phyloP scores from a whole-genome alignment of 2,113 vertebrate genomes.

The Leuciscus idus region DNA sequence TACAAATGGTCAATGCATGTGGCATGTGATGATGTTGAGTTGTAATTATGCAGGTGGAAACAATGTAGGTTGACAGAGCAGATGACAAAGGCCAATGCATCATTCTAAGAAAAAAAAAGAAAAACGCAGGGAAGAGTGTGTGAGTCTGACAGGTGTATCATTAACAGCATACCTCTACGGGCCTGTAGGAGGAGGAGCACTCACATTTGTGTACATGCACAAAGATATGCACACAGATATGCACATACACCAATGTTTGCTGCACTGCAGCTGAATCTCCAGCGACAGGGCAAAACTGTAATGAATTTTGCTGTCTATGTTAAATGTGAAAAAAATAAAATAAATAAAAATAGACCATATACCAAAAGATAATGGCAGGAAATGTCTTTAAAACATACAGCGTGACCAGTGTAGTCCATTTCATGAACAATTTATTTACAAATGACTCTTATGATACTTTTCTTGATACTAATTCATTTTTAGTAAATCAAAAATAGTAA shows the following conservation, averaged over 20 bases:
- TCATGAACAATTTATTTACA: neutral
- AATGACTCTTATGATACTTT: neutral
- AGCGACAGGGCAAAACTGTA: neutral
- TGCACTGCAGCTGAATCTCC: neutral
- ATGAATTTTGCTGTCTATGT: neutral
- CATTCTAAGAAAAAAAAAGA: conserved; percentile 91
- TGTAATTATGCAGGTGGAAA: conserved; percentile 87
- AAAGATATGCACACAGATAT: conserved; percentile 43
- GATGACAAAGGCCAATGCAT: conserved; percentile 91
- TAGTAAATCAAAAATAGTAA: neutral
- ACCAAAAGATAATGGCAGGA: neutral
- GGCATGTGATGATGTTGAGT: conserved; percentile 82
- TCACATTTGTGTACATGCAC: conserved; percentile 52
- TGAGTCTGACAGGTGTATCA: conserved; percentile 85
- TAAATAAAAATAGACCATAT: neutral
- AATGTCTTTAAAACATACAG: neutral
- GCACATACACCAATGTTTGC: conserved; percentile 51
- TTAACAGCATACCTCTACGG: conserved; percentile 81
- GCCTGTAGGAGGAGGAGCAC: conserved; percentile 63
- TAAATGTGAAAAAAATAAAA: neutral
- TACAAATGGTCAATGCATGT: conserved; percentile 77
- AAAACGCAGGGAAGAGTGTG: conserved; percentile 83
- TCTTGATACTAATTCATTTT: neutral
- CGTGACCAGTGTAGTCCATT: neutral
- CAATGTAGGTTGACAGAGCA: conserved; percentile 90